phyloP scores from a whole-genome alignment of 2,888 invertebrate genomes.

The Nycteola revayana region DNA sequence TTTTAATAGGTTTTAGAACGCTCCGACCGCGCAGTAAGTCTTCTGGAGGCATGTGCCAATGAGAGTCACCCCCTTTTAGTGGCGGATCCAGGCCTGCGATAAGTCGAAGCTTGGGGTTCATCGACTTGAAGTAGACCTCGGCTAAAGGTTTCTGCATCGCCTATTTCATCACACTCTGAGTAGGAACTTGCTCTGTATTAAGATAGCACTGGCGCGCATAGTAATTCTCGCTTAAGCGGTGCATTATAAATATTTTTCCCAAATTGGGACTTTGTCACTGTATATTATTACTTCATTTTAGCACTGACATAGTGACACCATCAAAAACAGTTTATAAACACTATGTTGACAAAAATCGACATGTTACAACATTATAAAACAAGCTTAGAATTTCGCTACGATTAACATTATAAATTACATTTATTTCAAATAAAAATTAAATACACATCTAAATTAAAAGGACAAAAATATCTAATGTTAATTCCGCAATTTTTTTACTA shows the following conservation, averaged over 20 bases:
- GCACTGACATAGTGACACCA: too few relatives aligned
- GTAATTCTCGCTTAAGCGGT: slow-evolving; percentile 53
- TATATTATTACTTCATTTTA: too few relatives aligned
- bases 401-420: too few relatives aligned
- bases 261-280: too few relatives aligned
- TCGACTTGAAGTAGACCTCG: slow-evolving; percentile 64
- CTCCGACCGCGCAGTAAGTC: slow-evolving; percentile 53
- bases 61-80: slow-evolving; percentile 61
- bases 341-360: too few relatives aligned
- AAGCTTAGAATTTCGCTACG: too few relatives aligned
- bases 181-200: slow-evolving; percentile 60
- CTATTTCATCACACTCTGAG: slow-evolving; percentile 57
- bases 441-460: too few relatives aligned
- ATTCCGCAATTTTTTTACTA: too few relatives aligned
- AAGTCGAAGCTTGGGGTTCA: slow-evolving; percentile 55
- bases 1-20: slow-evolving; percentile 56
- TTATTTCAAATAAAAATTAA: too few relatives aligned
- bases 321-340: too few relatives aligned
- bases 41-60: slow-evolving; percentile 63
- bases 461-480: too few relatives aligned
- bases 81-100: slow-evolving; percentile 66
- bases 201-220: slow-evolving; percentile 60
- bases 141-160: slow-evolving; percentile 62
- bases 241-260: slow-evolving; percentile 34
- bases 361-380: too few relatives aligned